These are phyloP conservation scores for Euproctis similis DNA, from an alignment of 2,888 invertebrate species.

Conservation along the genomic window DNA sequence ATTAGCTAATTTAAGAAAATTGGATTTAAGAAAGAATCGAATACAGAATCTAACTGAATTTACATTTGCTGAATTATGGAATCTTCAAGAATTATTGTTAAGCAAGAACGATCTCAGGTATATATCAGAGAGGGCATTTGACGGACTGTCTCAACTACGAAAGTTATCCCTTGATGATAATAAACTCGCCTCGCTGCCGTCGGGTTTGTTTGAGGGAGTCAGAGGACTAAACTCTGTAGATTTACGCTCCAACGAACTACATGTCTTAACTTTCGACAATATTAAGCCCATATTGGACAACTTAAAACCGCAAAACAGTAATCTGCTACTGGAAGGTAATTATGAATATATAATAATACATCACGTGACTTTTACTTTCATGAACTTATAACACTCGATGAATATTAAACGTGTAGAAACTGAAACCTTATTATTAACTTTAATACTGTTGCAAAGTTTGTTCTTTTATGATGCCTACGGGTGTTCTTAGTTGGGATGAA, in stretches of 20 bases:
- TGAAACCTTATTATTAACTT: slow-evolving; percentile 53
- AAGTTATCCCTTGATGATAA: slow-evolving; percentile 85
- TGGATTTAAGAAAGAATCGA: slow-evolving; percentile 84
- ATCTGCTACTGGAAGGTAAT: slow-evolving; percentile 85
- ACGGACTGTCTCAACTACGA: slow-evolving; percentile 82
- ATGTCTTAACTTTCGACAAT: slow-evolving; percentile 85
- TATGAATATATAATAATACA: slow-evolving; percentile 53
- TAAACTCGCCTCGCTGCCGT: slow-evolving; percentile 81
- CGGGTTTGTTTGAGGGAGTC: slow-evolving; percentile 83
- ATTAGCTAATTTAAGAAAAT: slow-evolving; percentile 81
- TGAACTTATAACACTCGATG: slow-evolving; percentile 59
- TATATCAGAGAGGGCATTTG: slow-evolving; percentile 85
- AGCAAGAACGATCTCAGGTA: slow-evolving; percentile 82
- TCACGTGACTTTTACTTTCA: slow-evolving; percentile 42
- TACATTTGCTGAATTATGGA: slow-evolving; percentile 86
- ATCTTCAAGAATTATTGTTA: slow-evolving; percentile 80
- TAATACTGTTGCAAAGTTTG: slow-evolving; percentile 53
- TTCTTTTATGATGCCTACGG: slow-evolving; percentile 54
- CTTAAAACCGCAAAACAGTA: slow-evolving; percentile 83
- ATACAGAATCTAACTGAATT: slow-evolving; percentile 86
- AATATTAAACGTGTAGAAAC: slow-evolving; percentile 58
- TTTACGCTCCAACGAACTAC: slow-evolving; percentile 84
- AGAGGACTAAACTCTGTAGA: slow-evolving; percentile 83
- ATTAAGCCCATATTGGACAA: slow-evolving; percentile 86
- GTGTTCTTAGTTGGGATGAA: slow-evolving; percentile 40